Conservation (phyloP, 2,797 vertebrate genomes). For the Distichodus sexfasciatus region DNA sequence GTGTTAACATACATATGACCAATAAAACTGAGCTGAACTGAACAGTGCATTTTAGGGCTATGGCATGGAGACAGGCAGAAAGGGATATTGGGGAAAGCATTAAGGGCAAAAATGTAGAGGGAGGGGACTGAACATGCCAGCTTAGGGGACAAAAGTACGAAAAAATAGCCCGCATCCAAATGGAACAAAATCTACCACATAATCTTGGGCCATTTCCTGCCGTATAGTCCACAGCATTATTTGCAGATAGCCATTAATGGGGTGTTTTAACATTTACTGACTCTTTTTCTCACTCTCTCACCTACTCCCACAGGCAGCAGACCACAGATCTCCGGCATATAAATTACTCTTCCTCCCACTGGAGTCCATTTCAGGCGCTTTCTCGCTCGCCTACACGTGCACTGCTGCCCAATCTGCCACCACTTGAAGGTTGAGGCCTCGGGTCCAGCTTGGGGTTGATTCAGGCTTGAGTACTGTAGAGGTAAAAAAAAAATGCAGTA, state of each 20-base stretch:
- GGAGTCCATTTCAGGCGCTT: slow-evolving; percentile 57
- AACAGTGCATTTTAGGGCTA: neutral
- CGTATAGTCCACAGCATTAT: slow-evolving; percentile 13
- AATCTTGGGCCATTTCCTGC: slow-evolving; percentile 22
- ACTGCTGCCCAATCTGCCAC: slow-evolving; percentile 1
- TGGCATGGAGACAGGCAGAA: neutral
- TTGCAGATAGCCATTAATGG: slow-evolving; percentile 26
- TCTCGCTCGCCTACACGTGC: slow-evolving; percentile 22
- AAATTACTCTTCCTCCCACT: slow-evolving; percentile 63
- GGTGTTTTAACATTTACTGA: slow-evolving; percentile 12
- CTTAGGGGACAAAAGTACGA: neutral
- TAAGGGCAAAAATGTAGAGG: neutral
- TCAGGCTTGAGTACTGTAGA: neutral
- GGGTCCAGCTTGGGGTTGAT: slow-evolving; percentile 1
- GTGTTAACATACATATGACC: too few relatives aligned
- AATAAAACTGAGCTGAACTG: too few relatives aligned
- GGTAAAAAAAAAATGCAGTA: neutral
- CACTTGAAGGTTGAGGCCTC: neutral
- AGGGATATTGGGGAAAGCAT: neutral
- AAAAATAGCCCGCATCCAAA: slow-evolving; percentile 6
- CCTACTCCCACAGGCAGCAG: slow-evolving; percentile 51
- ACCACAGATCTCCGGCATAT: slow-evolving; percentile 43
- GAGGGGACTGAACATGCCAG: neutral
- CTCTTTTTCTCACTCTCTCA: neutral
- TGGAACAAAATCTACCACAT: slow-evolving; percentile 10